Evolutionary conservation across 2,888 invertebrate species (phyloP), one percentile per base, ranked within the genome.

Genomic region (Dascillus cervinus): DNA sequence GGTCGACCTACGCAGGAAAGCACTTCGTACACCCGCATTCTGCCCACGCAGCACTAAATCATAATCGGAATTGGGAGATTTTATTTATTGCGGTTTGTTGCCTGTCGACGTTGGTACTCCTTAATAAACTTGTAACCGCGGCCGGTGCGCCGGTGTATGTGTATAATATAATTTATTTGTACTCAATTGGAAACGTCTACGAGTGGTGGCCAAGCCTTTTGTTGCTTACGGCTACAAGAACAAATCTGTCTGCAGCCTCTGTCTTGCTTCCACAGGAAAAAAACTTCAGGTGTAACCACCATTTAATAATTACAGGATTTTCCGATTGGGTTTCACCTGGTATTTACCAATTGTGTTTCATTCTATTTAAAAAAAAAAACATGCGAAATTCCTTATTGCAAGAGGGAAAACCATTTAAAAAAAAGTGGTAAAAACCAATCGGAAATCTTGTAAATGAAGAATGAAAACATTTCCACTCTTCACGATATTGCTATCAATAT

Each of bases 41-140:
- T 45, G 36, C 47, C 47, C 41, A 49, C 47, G 34, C 44, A 27
- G 24, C 41, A 32, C 46, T 52, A 52, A 52, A 49, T 50, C 51
- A 52, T 46, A 47, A 45, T 39, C 32, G 44, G 47, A 52, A 52
- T 52, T 56, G 52, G 55, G 56, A 54, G 55, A 53, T 53, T 52
- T 56, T 54, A 56, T 56, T 56, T 56, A 56, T 56, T 50, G 49
- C 49, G 41, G 47, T 49, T 48, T 39, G 49, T 36, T 44, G 46
- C 43, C 49, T 50, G 55, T 52, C 50, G 52, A 52, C 50, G 47
- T 48, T 50, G 51, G 52, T 52, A 52, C 52, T 53, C 49, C 54
- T 53, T 54, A 54, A 54, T 54, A 54, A 54, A 53, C 54, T 51
- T 50, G 54, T 54, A 53, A 50, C 48, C 47, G 47, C 46, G 45